A percentile compares a stretch with the other conserved stretches of the same genome.
These are phyloP conservation scores for Campopleginae sp. DNA, from an alignment of 2,888 invertebrate species.

Conservation along the genomic window DNA sequence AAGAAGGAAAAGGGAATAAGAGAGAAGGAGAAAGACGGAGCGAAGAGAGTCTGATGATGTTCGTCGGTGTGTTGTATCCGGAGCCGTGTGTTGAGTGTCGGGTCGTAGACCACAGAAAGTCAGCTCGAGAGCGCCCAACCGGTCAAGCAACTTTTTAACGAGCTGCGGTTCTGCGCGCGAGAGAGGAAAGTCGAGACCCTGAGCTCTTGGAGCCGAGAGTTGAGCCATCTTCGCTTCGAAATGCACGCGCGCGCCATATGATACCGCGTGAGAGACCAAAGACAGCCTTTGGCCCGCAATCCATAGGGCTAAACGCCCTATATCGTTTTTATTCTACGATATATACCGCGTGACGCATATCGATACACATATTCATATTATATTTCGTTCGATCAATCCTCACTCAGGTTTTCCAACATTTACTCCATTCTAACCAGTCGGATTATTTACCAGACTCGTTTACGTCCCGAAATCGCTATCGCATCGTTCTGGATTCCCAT, in stretches of 20 bases:
- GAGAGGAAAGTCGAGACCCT: slow-evolving; percentile 78
- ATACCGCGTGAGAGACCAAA: slow-evolving; percentile 72
- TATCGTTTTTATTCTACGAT: slow-evolving; percentile 48
- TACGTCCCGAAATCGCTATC: slow-evolving; percentile 35
- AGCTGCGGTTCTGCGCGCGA: slow-evolving; percentile 76
- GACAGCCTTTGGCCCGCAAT: slow-evolving; percentile 65
- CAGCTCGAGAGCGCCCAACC: slow-evolving; percentile 81
- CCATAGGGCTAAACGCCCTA: slow-evolving; percentile 68
- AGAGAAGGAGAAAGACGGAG: slow-evolving; percentile 34
- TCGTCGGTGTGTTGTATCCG: slow-evolving; percentile 75
- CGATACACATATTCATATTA: background rate
- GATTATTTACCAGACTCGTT: slow-evolving; percentile 22
- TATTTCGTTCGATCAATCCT: background rate
- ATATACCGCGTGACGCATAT: background rate
- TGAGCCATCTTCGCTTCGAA: slow-evolving; percentile 82
- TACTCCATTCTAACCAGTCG: slow-evolving; percentile 35
- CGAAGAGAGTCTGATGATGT: slow-evolving; percentile 74
- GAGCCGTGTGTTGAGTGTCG: slow-evolving; percentile 79
- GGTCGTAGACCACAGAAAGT: slow-evolving; percentile 83
- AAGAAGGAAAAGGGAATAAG: slow-evolving; percentile 31
- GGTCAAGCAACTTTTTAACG: slow-evolving; percentile 84
- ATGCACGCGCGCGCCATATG: slow-evolving; percentile 81
- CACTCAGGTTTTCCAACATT: slow-evolving; percentile 31
- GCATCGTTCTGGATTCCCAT: slow-evolving; percentile 34
- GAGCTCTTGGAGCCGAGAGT: slow-evolving; percentile 77